Percentiles rank a stretch among this genome's conserved stretches.
Evolutionary conservation across 2,113 vertebrate genomes (phyloP).

Genomic region (Hippocampus abdominalis): DNA sequence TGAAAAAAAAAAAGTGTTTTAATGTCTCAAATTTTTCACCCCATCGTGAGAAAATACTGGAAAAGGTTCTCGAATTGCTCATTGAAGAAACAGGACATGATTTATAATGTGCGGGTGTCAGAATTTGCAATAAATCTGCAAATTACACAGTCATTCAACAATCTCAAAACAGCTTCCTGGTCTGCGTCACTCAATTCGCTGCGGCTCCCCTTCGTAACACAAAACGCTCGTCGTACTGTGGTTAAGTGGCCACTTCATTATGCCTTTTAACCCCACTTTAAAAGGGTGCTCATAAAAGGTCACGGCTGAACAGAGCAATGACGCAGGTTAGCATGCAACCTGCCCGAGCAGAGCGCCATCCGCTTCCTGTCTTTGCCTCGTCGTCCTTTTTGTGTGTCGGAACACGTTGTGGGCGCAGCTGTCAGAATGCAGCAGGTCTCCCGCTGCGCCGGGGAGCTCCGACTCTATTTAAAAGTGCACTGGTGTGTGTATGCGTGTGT

Average conservation of each 20-base stretch:
- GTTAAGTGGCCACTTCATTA: not conserved
- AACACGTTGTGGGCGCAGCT: conserved; percentile 48
- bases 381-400: conserved; percentile 59
- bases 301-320: not conserved
- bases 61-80: not conserved
- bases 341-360: not conserved
- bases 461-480: conserved; percentile 20
- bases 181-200: not conserved
- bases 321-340: not conserved
- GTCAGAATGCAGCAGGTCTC: conserved; percentile 28
- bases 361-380: conserved; percentile 1
- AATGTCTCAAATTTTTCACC: conserved; percentile 21
- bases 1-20: not conserved
- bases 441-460: conserved; percentile 19
- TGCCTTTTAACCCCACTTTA: not conserved
- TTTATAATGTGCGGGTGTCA: not conserved
- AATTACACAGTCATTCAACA: too few species aligned
- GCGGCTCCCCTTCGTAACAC: not conserved
- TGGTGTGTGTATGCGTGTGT: conserved; percentile 24
- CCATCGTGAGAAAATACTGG: not conserved
- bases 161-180: not conserved
- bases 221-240: not conserved
- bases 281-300: not conserved
- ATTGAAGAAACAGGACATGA: not conserved
- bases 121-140: too few species aligned